A percentile compares a stretch with the other conserved stretches of the same genome.
Evolutionary conservation across 2,888 invertebrate genomes (phyloP).

Genomic region (Torymus tubicola): DNA sequence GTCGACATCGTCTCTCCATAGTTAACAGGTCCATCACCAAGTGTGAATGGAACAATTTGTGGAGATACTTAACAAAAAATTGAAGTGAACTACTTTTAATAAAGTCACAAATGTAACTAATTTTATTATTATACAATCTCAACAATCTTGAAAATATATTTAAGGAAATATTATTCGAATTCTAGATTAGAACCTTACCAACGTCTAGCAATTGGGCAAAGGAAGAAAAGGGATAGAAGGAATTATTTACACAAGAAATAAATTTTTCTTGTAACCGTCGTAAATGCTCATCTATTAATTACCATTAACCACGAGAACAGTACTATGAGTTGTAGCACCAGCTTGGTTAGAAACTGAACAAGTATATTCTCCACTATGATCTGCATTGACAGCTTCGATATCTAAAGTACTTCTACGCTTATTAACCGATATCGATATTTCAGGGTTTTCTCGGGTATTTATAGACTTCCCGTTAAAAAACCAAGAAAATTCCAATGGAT

Average conservation of each 20-base stretch:
- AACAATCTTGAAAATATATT: no score
- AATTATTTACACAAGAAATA: no score
- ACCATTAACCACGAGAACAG: conserved; percentile 76
- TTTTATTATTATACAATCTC: no score
- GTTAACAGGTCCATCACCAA: conserved; percentile 81
- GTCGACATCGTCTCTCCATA: conserved; percentile 84
- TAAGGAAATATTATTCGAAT: no score
- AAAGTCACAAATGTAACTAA: no score
- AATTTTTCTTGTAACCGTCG: no score
- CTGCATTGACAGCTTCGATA: conserved; percentile 78
- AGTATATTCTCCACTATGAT: conserved; percentile 78
- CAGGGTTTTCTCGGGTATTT: conserved; percentile 68
- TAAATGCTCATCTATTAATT: conserved; percentile 59
- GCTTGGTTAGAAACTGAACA: conserved; percentile 78
- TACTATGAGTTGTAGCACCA: conserved; percentile 77
- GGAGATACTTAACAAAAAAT: conserved; percentile 80
- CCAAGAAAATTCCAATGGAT: conserved; percentile 87
- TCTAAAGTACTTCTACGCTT: conserved; percentile 79
- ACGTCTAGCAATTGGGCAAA: no score
- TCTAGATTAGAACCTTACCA: no score
- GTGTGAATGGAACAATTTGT: conserved; percentile 84
- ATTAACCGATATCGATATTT: conserved; percentile 77
- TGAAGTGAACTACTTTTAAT: background rate
- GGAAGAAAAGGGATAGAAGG: no score
- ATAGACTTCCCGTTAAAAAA: conserved; percentile 82